These are phyloP conservation scores for Pogonus chalceus DNA, from an alignment of 1,140 invertebrate genomes.

Conservation along the genomic window DNA sequence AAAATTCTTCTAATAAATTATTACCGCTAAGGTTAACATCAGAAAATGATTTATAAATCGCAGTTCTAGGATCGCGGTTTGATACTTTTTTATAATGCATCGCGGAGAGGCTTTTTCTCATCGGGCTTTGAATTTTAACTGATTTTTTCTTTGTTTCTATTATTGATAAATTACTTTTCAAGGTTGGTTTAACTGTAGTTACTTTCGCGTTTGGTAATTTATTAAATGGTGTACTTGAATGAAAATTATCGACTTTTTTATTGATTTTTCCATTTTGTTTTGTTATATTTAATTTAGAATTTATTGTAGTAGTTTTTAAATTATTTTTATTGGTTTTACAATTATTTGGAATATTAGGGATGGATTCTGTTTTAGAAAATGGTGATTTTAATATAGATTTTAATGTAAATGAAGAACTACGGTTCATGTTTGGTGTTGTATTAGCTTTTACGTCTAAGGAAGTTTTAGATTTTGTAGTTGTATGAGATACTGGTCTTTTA, in stretches of 20 bases:
- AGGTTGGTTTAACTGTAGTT: background rate
- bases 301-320: too few species aligned
- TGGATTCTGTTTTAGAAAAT: too few species aligned
- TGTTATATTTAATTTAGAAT: too few species aligned
- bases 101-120: background rate
- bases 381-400: too few species aligned
- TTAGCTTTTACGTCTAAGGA: background rate
- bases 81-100: constrained; percentile 1
- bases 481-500: background rate
- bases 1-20: too few species aligned
- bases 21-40: too few species aligned
- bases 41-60: background rate
- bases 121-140: background rate
- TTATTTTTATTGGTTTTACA: too few species aligned
- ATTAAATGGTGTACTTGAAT: background rate
- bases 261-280: too few species aligned
- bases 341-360: too few species aligned
- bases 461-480: background rate
- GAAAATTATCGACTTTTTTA: too few species aligned
- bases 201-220: background rate
- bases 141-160: background rate
- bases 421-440: background rate
- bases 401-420: too few species aligned
- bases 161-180: background rate
- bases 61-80: background rate